phyloP scores from a whole-genome alignment of 1,140 invertebrate species.

The Pogonognathellus flavescens region DNA sequence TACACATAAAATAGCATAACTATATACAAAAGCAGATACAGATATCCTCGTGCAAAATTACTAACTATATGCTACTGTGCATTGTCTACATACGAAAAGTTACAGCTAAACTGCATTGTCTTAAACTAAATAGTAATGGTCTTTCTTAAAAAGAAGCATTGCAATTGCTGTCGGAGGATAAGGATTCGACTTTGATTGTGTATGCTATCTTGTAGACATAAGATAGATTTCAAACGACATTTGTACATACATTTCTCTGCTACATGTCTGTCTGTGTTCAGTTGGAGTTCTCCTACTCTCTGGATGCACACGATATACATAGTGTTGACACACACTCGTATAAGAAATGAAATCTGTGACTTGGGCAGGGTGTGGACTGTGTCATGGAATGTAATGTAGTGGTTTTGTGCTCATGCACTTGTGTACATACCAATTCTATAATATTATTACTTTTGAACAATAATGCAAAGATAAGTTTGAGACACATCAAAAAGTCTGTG shows the following conservation, averaged over 20 bases:
- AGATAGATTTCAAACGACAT: too few relatives aligned
- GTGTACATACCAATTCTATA: background rate
- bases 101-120: constrained; percentile 8
- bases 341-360: too few relatives aligned
- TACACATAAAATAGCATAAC: background rate
- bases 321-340: too few relatives aligned
- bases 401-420: too few relatives aligned
- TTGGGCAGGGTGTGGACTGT: too few relatives aligned
- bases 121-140: constrained; percentile 21
- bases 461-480: constrained; percentile 23
- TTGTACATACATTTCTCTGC: too few relatives aligned
- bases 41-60: background rate
- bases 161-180: background rate
- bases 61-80: background rate
- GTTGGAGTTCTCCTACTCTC: too few relatives aligned
- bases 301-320: too few relatives aligned
- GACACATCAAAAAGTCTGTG: constrained; percentile 26
- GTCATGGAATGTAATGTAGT: too few relatives aligned
- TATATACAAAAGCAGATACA: background rate
- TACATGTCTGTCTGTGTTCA: too few relatives aligned
- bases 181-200: constrained; percentile 1
- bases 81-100: background rate
- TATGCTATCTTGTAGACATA: background rate
- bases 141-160: constrained; percentile 34
- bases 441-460: background rate